Evolutionary conservation across 2,113 vertebrate genomes (phyloP).

Genomic region (Paedocypris sp.): DNA sequence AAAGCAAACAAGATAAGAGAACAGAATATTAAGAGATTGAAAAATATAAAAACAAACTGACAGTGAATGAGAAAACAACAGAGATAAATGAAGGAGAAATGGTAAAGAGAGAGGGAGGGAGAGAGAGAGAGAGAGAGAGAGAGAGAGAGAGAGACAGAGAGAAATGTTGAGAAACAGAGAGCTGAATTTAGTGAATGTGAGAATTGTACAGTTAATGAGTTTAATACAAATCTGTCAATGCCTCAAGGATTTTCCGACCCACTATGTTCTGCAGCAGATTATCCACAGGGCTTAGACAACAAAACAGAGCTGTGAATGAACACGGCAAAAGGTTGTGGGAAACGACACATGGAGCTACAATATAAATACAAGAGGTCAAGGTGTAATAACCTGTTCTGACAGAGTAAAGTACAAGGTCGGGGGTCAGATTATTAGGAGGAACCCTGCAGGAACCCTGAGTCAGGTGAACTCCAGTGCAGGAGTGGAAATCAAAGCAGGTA

Average conservation of each 20-base stretch:
- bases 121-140: too few species aligned
- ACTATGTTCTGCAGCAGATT: neutral
- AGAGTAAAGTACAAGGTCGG: neutral
- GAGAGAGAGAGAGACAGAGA: too few species aligned
- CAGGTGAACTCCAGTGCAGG: neutral
- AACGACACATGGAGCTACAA: neutral
- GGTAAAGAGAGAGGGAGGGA: too few species aligned
- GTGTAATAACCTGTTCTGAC: neutral
- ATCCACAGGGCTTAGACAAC: neutral
- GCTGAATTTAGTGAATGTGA: too few species aligned
- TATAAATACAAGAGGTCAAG: neutral
- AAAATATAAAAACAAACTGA: too few species aligned
- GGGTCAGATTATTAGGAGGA: too few species aligned
- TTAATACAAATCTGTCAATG: neutral
- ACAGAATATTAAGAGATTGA: too few species aligned
- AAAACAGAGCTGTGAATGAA: neutral
- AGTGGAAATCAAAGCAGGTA: neutral
- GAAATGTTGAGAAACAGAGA: too few species aligned
- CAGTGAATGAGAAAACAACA: too few species aligned
- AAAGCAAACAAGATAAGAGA: neutral
- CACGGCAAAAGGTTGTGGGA: neutral
- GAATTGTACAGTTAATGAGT: too few species aligned
- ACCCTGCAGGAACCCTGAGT: too few species aligned
- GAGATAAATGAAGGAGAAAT: too few species aligned
- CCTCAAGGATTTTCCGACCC: neutral